Evolutionary conservation across 2,797 vertebrate species (phyloP).

Genomic region (Hybognathus amarus): DNA sequence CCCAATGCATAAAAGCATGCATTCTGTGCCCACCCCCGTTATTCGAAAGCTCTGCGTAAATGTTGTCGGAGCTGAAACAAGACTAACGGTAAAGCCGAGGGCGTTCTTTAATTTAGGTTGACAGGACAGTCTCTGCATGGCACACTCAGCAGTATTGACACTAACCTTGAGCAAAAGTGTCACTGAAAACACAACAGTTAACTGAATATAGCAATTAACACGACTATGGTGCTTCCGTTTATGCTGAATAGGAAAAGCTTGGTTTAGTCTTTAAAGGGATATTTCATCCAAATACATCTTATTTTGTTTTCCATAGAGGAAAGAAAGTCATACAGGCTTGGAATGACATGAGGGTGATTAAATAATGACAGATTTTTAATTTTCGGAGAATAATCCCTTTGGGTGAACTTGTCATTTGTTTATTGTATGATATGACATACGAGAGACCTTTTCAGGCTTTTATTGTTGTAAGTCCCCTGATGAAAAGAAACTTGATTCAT

Average conservation of each 20-base stretch:
- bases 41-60: background rate
- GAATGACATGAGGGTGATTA: background rate
- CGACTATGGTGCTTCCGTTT: conserved; percentile 19
- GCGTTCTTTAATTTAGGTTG: conserved; percentile 44
- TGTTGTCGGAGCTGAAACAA: conserved; percentile 21
- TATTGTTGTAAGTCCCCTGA: conserved; percentile 32
- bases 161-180: conserved; percentile 33
- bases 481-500: conserved; percentile 23
- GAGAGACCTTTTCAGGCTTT: background rate
- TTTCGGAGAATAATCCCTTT: background rate
- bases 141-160: conserved; percentile 55
- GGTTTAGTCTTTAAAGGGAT: conserved; percentile 8
- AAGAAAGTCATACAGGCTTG: background rate
- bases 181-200: conserved; percentile 35
- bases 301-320: background rate
- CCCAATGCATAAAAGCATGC: background rate
- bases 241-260: conserved; percentile 25
- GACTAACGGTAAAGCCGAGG: conserved; percentile 9
- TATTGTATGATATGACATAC: background rate
- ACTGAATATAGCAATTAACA: conserved; percentile 37
- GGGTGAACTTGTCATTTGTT: background rate
- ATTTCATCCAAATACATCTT: background rate
- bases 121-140: conserved; percentile 45
- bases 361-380: background rate
- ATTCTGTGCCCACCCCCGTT: background rate